These are phyloP conservation scores for Erpobdella octoculata DNA, from an alignment of 2,888 invertebrate genomes.

Conservation along the genomic window DNA sequence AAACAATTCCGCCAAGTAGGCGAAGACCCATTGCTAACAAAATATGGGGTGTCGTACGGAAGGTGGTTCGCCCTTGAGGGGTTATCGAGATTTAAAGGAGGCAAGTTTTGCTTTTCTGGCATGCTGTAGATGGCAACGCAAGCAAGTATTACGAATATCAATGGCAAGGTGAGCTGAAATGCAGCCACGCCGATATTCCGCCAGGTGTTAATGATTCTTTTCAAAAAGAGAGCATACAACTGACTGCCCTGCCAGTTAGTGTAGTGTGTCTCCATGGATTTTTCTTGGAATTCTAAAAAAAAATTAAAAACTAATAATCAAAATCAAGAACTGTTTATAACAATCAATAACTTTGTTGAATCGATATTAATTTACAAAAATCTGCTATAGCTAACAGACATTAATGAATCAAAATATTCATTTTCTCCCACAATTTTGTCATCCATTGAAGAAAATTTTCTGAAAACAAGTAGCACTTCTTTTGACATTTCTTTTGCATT, in stretches of 20 bases:
- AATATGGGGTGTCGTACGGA: background rate
- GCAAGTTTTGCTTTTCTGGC: constrained; percentile 44
- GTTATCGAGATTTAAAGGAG: constrained; percentile 25
- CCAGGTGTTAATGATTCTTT: constrained; percentile 39
- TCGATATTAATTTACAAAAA: too few relatives aligned
- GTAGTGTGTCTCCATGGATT: background rate
- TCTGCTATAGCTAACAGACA: too few relatives aligned
- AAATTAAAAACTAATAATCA: too few relatives aligned
- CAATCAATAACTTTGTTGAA: too few relatives aligned
- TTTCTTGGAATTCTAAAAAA: background rate
- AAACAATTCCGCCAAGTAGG: background rate
- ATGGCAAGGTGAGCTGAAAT: constrained; percentile 62
- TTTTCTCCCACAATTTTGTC: too few relatives aligned
- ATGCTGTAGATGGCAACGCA: constrained; percentile 58
- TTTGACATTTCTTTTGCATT: too few relatives aligned
- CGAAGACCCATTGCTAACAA: background rate
- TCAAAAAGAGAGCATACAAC: constrained; percentile 36
- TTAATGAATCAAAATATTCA: too few relatives aligned
- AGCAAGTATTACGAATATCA: constrained; percentile 60
- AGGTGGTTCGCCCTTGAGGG: constrained; percentile 24
- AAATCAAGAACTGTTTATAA: too few relatives aligned
- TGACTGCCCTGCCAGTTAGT: background rate
- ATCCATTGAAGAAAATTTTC: too few relatives aligned
- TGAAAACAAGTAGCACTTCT: too few relatives aligned
- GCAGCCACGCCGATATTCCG: constrained; percentile 52